Evolutionary conservation across 2,888 invertebrate genomes (phyloP).

Genomic region (Microplitis deprimator): DNA sequence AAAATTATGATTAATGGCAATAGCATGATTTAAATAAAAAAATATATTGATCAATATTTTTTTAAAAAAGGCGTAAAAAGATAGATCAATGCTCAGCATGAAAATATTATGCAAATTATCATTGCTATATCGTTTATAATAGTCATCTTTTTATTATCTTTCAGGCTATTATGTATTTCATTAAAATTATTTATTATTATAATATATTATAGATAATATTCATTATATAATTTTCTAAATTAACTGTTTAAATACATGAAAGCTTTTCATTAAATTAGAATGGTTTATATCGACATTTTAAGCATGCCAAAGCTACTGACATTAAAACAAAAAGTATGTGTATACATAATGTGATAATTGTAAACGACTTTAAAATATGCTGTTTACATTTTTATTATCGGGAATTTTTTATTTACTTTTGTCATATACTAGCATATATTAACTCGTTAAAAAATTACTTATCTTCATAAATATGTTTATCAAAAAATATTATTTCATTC

Average conservation of each 20-base stretch:
- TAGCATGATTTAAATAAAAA: slow-evolving; percentile 43
- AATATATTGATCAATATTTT: slow-evolving; percentile 42
- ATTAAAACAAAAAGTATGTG: neutral
- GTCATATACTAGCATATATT: slow-evolving; percentile 38
- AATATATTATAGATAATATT: neutral
- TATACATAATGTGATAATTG: slow-evolving; percentile 15
- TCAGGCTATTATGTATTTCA: slow-evolving; percentile 40
- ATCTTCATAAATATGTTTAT: neutral
- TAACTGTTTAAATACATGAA: neutral
- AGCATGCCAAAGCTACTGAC: slow-evolving; percentile 16
- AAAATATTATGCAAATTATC: slow-evolving; percentile 17
- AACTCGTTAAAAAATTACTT: neutral
- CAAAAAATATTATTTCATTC: neutral
- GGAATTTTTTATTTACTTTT: neutral
- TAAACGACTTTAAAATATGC: neutral
- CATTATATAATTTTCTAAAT: neutral
- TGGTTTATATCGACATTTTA: slow-evolving; percentile 2
- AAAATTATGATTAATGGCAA: slow-evolving; percentile 19
- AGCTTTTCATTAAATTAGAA: neutral
- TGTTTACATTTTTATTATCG: slow-evolving; percentile 31
- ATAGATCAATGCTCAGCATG: slow-evolving; percentile 50
- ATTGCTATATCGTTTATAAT: neutral
- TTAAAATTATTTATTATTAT: slow-evolving; percentile 15
- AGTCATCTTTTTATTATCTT: slow-evolving; percentile 20
- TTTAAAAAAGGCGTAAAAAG: slow-evolving; percentile 35